Evolutionary conservation across 2,888 invertebrate species (phyloP).

Genomic region (Sminthurinus aureus): DNA sequence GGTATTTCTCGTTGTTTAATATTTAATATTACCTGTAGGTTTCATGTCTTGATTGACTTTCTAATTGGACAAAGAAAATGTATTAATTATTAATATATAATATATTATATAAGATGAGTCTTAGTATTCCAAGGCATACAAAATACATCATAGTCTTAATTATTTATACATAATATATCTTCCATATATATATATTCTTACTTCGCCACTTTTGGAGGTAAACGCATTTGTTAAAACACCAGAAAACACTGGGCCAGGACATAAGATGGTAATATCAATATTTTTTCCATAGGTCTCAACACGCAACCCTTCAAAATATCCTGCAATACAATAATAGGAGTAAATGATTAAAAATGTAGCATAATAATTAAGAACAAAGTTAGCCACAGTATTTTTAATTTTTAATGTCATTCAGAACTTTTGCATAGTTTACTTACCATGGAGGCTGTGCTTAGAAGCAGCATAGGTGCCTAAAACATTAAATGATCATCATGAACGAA

Average conservation of each 20-base stretch:
- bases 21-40: too few relatives aligned
- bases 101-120: not conserved
- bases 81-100: too few relatives aligned
- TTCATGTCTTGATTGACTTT: conserved; percentile 61
- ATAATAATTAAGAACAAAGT: conserved; percentile 18
- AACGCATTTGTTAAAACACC: conserved; percentile 74
- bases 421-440: conserved; percentile 67
- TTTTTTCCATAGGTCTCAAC: conserved; percentile 70
- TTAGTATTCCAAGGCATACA: too few relatives aligned
- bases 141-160: not conserved
- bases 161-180: not conserved
- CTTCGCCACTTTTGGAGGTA: conserved; percentile 71
- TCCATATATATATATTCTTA: conserved; percentile 60
- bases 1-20: too few relatives aligned
- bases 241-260: conserved; percentile 80
- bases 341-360: too few relatives aligned
- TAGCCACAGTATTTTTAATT: conserved; percentile 22
- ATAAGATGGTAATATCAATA: conserved; percentile 73
- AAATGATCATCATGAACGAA: too few relatives aligned
- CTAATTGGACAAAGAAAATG: conserved; percentile 57
- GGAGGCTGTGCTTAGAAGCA: conserved; percentile 78
- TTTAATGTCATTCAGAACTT: conserved; percentile 24
- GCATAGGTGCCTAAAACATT: conserved; percentile 76
- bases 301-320: conserved; percentile 74
- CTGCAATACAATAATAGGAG: conserved; percentile 67